Base-by-base conservation (phyloP, 1,140 invertebrate species). In the Colletes latitarsis region DNA sequence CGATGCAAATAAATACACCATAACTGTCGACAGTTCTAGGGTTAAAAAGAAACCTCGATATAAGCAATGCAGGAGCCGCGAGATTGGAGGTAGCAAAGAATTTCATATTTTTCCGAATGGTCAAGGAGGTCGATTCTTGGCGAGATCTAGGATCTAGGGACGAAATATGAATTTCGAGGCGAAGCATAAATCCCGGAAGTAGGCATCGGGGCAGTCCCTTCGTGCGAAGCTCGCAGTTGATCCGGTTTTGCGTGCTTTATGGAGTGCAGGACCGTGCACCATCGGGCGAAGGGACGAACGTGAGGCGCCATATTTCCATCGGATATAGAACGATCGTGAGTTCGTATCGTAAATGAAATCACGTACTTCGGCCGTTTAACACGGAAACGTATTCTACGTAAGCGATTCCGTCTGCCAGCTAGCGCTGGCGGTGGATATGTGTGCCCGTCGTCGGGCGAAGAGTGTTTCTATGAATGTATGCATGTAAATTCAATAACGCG, bases 321-420 rank as follows among this genome's bases (percentile, higher is more conserved):
- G 85, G 87, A 90, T 89, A 83, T 84, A 85, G 88, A 91, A 85
- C 85, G 88, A 92, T 92, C 89, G 89, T 86, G 86, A 90, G 82
- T 91, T 90, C 88, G 89, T 91, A 91, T 92, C 91, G 89, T 88
- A 92, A 93, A 93, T 93, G 90, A 92, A 93, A 93, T 93, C 92
- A 91, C 91, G 91, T 90, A 92, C 89, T 43, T 90, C 85, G 84
- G 77, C 88, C 82, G 86, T 89, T 88, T 74, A 88, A 88, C 87
- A 83, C 86, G 88, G 83, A 88, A 91, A 88, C 83, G 81, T 84
- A 83, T 72, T 74, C 69, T 76, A 72, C 69, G 82, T 81, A 87
- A 84, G 82, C 86, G 88, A 82, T 85, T 72, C 75, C 63, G 66
- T 73, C 55, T 71, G 80, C 60, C 60, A 79, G 75, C 49, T 62